Evolutionary conservation across 2,888 invertebrate genomes (phyloP), one percentile per base, ranked within the genome.

Genomic region (Agriopis marginaria): DNA sequence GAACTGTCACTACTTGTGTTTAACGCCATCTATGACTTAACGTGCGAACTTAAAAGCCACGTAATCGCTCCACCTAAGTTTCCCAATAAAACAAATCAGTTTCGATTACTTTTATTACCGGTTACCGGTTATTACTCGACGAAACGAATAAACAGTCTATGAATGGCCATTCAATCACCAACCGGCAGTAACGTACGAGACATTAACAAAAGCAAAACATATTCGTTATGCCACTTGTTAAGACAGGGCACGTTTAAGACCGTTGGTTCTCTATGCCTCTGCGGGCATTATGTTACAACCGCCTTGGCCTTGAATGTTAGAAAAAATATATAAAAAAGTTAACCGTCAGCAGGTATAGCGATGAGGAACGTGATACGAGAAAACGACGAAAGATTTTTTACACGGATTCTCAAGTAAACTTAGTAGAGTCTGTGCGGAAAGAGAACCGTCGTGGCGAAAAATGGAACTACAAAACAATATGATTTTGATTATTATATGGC

Each of bases 261-360:
- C 64, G 65, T 69, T 65, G 61, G 65, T 23, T 63, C 23, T 61
- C 61, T 49, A 68, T 64, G 56, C 17, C 12, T 65, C 61, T 45
- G 56, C 51, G 23, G 63, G 59, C 68, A 49, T 68, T 61, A 80
- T 77, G 77, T 80, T 63, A 62, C 70, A 74, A 78, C 77, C 76
- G 79, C 77, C 79, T 67, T 74, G 84, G 76, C 88, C 87, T 88
- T 87, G 85, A 65, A 42, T 12, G 59, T 73, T 65, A 77, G 75
- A n/a, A 81, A 81, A 83, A 84, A 78, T n/a, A 49, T 11, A 7
- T 14, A 51, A 45, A 63, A 59, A 59, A 67, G 51, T 7, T 11
- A 77, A 74, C 74, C 66, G 71, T 66, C 66, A 71, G 80, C 88
- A 88, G 87, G 87, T 87, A n/a, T n/a, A 87, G 87, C 82, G 80